Evolutionary conservation across 2,888 invertebrate species (phyloP).

Genomic region (Drosophila nr. perissopoda): DNA sequence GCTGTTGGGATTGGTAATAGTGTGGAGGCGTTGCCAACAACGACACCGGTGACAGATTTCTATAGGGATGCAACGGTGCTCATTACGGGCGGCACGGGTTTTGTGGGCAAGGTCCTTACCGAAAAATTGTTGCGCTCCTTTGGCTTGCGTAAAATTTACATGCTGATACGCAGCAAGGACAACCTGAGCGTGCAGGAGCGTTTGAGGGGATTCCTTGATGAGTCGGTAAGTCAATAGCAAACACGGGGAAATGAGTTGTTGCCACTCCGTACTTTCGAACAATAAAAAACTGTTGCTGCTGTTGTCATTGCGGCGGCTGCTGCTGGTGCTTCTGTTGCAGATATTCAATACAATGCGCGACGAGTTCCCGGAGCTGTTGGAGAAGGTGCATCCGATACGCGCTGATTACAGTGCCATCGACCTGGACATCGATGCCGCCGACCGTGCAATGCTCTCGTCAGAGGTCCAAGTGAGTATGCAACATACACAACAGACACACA

Average conservation of each 20-base stretch:
- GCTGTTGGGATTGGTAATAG: conserved; percentile 18
- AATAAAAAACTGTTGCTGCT: conserved; percentile 34
- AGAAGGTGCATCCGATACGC: conserved; percentile 87
- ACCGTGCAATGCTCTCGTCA: conserved; percentile 85
- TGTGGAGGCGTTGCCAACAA: conserved; percentile 29
- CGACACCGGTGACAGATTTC: conserved; percentile 82
- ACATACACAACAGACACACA: neutral
- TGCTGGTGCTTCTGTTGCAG: conserved; percentile 76
- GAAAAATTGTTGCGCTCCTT: conserved; percentile 84
- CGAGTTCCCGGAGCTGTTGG: conserved; percentile 85
- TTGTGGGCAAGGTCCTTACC: conserved; percentile 85
- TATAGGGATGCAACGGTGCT: conserved; percentile 84
- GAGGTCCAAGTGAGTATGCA: conserved; percentile 86
- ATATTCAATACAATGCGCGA: conserved; percentile 86
- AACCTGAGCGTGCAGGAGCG: conserved; percentile 83
- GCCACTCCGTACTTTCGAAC: conserved; percentile 9
- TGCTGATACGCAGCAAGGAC: conserved; percentile 84
- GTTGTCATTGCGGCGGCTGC: conserved; percentile 19
- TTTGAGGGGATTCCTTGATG: conserved; percentile 82
- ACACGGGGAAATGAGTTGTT: conserved; percentile 31
- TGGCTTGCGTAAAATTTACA: conserved; percentile 83
- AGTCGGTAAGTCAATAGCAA: conserved; percentile 78
- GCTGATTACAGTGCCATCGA: conserved; percentile 86
- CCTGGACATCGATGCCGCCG: conserved; percentile 85
- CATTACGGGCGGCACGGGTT: conserved; percentile 85